phyloP scores from a whole-genome alignment of 2,113 vertebrate genomes.

The Lepidiolamprologus cunningtoni region DNA sequence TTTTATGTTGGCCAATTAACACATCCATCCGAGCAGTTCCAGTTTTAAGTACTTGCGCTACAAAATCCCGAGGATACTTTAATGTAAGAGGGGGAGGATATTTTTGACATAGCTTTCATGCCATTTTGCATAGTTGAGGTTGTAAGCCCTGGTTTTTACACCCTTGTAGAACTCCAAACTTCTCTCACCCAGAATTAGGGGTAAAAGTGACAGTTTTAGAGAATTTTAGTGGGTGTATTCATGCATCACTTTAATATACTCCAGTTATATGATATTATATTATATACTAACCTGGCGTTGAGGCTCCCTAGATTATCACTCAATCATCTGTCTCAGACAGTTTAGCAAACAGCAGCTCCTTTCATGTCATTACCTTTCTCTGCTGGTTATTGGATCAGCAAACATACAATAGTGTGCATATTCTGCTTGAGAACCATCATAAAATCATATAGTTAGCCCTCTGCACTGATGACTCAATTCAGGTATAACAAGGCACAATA shows the following conservation, averaged over 20 bases:
- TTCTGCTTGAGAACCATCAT: slow-evolving; percentile 49
- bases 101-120: not conserved
- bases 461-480: slow-evolving; percentile 33
- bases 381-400: slow-evolving; percentile 61
- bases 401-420: slow-evolving; percentile 50
- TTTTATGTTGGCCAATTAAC: not conserved
- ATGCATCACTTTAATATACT: not conserved
- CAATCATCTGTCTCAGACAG: slow-evolving; percentile 38
- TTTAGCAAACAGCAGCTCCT: slow-evolving; percentile 58
- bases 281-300: slow-evolving; percentile 34
- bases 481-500: slow-evolving; percentile 36
- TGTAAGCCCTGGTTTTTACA: not conserved
- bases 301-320: slow-evolving; percentile 44
- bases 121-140: not conserved
- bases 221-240: not conserved
- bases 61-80: not conserved
- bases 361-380: slow-evolving; percentile 63
- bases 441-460: slow-evolving; percentile 44
- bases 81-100: not conserved
- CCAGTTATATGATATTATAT: slow-evolving; percentile 10
- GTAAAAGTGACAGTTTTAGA: not conserved
- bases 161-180: not conserved
- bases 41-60: not conserved
- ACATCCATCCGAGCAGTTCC: not conserved
- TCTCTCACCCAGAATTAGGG: not conserved